Percentiles rank a stretch among this genome's conserved stretches.
These are phyloP conservation scores for Propithecus deckenii DNA, from an alignment of 2,797 vertebrate genomes.

Conservation along the genomic window DNA sequence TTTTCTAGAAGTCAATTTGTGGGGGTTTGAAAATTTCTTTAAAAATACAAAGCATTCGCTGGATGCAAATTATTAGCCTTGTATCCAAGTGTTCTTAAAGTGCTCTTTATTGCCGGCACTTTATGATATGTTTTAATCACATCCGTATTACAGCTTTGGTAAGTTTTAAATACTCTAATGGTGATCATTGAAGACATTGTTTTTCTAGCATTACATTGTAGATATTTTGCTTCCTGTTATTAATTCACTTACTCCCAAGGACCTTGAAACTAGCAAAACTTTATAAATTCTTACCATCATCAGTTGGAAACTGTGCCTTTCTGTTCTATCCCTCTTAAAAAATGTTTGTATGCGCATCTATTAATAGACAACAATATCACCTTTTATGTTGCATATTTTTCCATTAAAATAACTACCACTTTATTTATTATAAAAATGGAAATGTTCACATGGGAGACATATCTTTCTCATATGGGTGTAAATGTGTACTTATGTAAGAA, in stretches of 20 bases:
- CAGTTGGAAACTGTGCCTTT: neutral
- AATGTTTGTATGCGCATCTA: neutral
- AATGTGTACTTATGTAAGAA: neutral
- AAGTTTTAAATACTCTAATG: conserved; percentile 30
- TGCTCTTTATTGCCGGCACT: conserved; percentile 2
- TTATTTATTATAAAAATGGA: neutral
- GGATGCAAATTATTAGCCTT: conserved; percentile 35
- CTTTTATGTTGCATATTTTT: neutral
- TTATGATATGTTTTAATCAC: conserved; percentile 57
- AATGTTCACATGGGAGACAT: neutral
- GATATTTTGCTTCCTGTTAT: neutral
- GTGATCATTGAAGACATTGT: conserved; percentile 9
- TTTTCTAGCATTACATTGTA: neutral
- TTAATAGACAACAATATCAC: neutral
- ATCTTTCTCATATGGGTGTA: neutral
- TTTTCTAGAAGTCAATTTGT: conserved; percentile 45
- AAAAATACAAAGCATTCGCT: conserved; percentile 24
- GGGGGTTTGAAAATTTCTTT: conserved; percentile 43
- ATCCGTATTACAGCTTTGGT: conserved; percentile 4
- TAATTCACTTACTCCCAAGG: neutral
- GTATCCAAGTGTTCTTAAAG: neutral
- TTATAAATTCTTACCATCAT: neutral
- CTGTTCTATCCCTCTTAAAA: neutral
- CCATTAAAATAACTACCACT: neutral
- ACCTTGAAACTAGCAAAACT: conserved; percentile 5